phyloP scores from a whole-genome alignment of 2,888 invertebrate species.

The Habroteleia sp. region DNA sequence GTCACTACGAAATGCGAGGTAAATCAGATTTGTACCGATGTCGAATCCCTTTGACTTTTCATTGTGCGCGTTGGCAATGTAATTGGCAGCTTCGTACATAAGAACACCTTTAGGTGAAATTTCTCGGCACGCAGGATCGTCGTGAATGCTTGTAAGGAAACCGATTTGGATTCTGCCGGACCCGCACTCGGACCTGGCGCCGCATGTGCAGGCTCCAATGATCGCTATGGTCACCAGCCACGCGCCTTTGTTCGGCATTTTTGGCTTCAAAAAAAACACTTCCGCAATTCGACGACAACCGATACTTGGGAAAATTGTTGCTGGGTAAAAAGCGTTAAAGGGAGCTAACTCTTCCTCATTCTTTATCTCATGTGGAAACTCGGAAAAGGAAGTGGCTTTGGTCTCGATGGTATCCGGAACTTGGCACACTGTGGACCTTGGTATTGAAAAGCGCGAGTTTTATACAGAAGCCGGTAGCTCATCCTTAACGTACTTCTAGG shows the following conservation, averaged over 20 bases:
- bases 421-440: slow-evolving; percentile 73
- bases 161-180: slow-evolving; percentile 71
- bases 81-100: slow-evolving; percentile 75
- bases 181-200: slow-evolving; percentile 73
- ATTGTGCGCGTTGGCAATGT: slow-evolving; percentile 73
- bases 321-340: too few species aligned
- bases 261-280: too few species aligned
- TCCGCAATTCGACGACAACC: too few species aligned
- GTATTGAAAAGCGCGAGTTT: slow-evolving; percentile 74
- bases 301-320: too few species aligned
- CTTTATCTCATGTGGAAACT: too few species aligned
- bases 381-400: too few species aligned
- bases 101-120: slow-evolving; percentile 74
- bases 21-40: too few species aligned
- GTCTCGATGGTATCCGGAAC: too few species aligned
- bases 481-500: slow-evolving; percentile 73
- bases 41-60: slow-evolving; percentile 74
- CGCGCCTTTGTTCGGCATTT: slow-evolving; percentile 35
- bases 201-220: slow-evolving; percentile 75
- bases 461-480: slow-evolving; percentile 76
- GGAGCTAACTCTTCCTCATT: too few species aligned
- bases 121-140: slow-evolving; percentile 73
- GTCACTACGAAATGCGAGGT: too few species aligned
- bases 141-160: slow-evolving; percentile 73
- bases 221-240: slow-evolving; percentile 68